Evolutionary conservation across 1,140 invertebrate species (phyloP).

Genomic region (Camponotus vicinus): DNA sequence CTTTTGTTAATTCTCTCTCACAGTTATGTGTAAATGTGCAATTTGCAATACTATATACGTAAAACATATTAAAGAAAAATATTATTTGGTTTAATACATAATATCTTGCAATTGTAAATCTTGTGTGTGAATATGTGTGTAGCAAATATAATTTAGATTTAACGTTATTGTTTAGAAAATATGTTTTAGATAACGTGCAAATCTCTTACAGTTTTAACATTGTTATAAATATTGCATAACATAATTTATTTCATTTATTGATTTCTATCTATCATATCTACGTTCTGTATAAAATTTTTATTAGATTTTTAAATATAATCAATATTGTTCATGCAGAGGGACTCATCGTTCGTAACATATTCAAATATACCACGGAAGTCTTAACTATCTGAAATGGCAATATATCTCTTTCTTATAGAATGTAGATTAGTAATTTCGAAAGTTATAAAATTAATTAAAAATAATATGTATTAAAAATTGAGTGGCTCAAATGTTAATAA

Average conservation of each 20-base stretch:
- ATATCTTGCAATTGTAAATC: too few relatives aligned
- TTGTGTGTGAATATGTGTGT: too few relatives aligned
- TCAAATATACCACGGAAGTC: constrained; percentile 64
- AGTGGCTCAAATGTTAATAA: too few relatives aligned
- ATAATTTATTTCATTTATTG: constrained; percentile 28
- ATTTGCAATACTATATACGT: background rate
- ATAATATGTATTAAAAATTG: background rate
- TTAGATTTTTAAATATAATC: background rate
- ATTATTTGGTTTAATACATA: too few relatives aligned
- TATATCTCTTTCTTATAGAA: constrained; percentile 31
- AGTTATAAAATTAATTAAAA: constrained; percentile 5
- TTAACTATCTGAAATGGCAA: constrained; percentile 63
- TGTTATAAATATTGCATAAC: background rate
- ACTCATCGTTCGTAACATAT: constrained; percentile 57
- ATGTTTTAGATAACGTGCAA: background rate
- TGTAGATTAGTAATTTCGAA: background rate
- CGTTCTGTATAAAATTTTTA: constrained; percentile 7
- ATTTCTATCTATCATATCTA: constrained; percentile 22
- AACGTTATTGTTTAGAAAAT: background rate
- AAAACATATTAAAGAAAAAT: too few relatives aligned
- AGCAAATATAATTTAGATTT: background rate
- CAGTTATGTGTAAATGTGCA: background rate
- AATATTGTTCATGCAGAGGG: background rate
- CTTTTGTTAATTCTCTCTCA: background rate
- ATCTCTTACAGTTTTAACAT: background rate